Evolutionary conservation across 2,888 invertebrate species (phyloP).

Genomic region (Pterostichus madidus): DNA sequence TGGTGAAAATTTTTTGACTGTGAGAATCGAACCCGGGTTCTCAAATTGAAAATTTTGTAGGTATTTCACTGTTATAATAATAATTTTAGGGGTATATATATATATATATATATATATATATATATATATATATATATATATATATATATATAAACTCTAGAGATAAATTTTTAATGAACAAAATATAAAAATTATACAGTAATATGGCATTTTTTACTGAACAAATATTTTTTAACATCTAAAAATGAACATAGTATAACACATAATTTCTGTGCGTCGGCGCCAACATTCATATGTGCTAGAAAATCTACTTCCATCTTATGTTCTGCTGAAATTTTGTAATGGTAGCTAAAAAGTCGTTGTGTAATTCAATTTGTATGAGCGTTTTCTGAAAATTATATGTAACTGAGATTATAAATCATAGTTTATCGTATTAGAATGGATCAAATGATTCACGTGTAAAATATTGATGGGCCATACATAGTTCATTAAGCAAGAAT

Average conservation of each 20-base stretch:
- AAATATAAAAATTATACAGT: too few relatives aligned
- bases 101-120: too few relatives aligned
- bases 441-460: background rate
- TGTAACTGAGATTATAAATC: background rate
- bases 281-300: background rate
- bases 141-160: too few relatives aligned
- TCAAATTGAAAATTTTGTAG: too few relatives aligned
- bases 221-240: too few relatives aligned
- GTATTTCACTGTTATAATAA: too few relatives aligned
- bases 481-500: slow-evolving; percentile 16
- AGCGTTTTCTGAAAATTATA: slow-evolving; percentile 18
- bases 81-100: too few relatives aligned
- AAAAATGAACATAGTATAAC: background rate
- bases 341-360: slow-evolving; percentile 42
- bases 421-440: background rate
- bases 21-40: too few relatives aligned
- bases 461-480: background rate
- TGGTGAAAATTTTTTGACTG: too few relatives aligned
- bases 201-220: too few relatives aligned
- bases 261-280: slow-evolving; percentile 9
- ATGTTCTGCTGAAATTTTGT: slow-evolving; percentile 29
- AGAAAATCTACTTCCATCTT: slow-evolving; percentile 33
- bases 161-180: too few relatives aligned
- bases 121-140: too few relatives aligned
- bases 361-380: slow-evolving; percentile 53